phyloP scores from a whole-genome alignment of 2,797 vertebrate species.

The Gymnopithys bicolor region DNA sequence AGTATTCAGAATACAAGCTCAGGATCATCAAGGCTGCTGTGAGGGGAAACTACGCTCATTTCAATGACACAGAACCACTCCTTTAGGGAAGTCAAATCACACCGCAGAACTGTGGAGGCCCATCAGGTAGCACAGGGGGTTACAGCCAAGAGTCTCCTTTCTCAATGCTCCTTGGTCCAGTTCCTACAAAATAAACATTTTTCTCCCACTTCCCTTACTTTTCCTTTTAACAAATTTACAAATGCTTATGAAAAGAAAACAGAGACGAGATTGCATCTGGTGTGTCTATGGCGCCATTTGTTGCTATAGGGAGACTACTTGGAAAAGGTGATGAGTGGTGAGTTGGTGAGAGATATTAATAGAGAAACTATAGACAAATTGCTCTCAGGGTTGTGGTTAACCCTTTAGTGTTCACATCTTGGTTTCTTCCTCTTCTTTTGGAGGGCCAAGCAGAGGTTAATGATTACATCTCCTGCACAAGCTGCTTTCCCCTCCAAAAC shows the following conservation, averaged over 20 bases:
- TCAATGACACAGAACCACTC: neutral
- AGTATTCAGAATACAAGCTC: neutral
- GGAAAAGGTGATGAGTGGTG: constrained; percentile 60
- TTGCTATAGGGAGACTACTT: constrained; percentile 53
- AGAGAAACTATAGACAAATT: constrained; percentile 63
- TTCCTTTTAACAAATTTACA: constrained; percentile 23
- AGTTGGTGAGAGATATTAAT: constrained; percentile 58
- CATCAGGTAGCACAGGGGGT: neutral
- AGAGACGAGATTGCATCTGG: constrained; percentile 50
- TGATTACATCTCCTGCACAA: neutral
- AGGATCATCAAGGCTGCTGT: neutral
- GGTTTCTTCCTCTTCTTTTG: neutral
- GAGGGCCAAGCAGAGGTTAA: neutral
- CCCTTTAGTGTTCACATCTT: neutral
- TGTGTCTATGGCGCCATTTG: constrained; percentile 53
- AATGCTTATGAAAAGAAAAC: constrained; percentile 59
- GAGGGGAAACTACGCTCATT: neutral
- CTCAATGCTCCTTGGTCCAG: neutral
- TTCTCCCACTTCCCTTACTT: neutral
- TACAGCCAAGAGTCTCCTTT: neutral
- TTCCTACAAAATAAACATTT: constrained; percentile 29
- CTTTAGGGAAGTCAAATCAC: neutral
- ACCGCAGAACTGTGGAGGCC: neutral
- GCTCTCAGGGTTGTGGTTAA: constrained; percentile 35
- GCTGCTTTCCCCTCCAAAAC: neutral